Percentiles rank a stretch among this genome's conserved stretches.
phyloP scores from a whole-genome alignment of 2,113 vertebrate species.

The Oncorhynchus clarkii region DNA sequence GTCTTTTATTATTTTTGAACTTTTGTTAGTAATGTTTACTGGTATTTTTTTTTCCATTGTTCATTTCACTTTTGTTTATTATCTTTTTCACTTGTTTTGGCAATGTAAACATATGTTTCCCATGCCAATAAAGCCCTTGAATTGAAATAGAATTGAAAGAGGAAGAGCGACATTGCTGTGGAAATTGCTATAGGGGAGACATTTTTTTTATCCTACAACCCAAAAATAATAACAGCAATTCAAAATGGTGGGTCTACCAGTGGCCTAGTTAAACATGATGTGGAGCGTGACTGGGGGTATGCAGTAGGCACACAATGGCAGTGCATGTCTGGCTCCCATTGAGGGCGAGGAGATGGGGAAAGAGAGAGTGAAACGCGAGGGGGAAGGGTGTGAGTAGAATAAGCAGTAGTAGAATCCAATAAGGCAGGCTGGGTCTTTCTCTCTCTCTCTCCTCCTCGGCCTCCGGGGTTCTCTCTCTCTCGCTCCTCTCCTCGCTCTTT shows the following conservation, averaged over 20 bases:
- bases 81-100: no score
- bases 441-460: slow-evolving; percentile 33
- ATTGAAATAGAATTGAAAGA: background rate
- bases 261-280: slow-evolving; percentile 67
- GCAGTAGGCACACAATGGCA: slow-evolving; percentile 60
- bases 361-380: slow-evolving; percentile 61
- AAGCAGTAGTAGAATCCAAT: slow-evolving; percentile 62
- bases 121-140: no score
- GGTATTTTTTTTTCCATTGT: no score
- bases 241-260: slow-evolving; percentile 63
- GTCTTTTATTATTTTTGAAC: no score
- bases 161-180: background rate
- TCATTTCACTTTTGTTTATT: no score
- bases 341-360: slow-evolving; percentile 51
- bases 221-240: slow-evolving; percentile 27
- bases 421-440: slow-evolving; percentile 42
- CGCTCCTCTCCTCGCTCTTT: slow-evolving; percentile 49
- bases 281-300: slow-evolving; percentile 48
- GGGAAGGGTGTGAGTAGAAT: slow-evolving; percentile 64
- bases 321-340: slow-evolving; percentile 63
- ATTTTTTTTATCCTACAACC: background rate
- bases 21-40: no score
- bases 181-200: background rate
- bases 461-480: slow-evolving; percentile 59
- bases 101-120: no score